Evolutionary conservation across 2,888 invertebrate genomes (phyloP).

Genomic region (Ophioninae sp.): DNA sequence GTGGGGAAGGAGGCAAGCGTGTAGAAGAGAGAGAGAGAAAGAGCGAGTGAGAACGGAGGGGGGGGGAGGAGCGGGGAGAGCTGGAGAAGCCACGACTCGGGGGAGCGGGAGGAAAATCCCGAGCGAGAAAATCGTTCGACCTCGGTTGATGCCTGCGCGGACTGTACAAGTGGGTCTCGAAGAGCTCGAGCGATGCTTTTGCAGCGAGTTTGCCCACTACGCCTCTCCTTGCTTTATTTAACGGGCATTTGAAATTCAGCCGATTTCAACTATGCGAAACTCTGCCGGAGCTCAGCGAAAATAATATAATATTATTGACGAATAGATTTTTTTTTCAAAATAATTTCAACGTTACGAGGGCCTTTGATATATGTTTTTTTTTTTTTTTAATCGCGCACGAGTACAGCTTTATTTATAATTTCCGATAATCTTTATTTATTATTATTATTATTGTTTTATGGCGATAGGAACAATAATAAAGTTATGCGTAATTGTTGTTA

Average conservation of each 20-base stretch:
- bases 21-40: slow-evolving; percentile 25
- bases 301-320: slow-evolving; percentile 31
- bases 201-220: slow-evolving; percentile 62
- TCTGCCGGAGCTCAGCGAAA: slow-evolving; percentile 37
- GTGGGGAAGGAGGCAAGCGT: slow-evolving; percentile 5
- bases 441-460: too few relatives aligned
- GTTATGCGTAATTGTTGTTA: too few relatives aligned
- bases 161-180: slow-evolving; percentile 60
- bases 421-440: too few relatives aligned
- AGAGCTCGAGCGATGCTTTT: slow-evolving; percentile 60
- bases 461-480: too few relatives aligned
- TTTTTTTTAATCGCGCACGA: too few relatives aligned
- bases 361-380: too few relatives aligned
- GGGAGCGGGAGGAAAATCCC: slow-evolving; percentile 13
- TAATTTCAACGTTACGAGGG: too few relatives aligned
- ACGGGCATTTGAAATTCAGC: slow-evolving; percentile 74
- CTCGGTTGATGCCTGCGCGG: slow-evolving; percentile 52
- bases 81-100: slow-evolving; percentile 3
- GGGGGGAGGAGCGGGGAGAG: neutral
- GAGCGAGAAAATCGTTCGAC: slow-evolving; percentile 59
- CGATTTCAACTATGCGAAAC: slow-evolving; percentile 67
- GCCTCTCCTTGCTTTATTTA: slow-evolving; percentile 72
- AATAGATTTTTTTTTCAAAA: too few relatives aligned
- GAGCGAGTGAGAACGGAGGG: neutral
- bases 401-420: too few relatives aligned